Conservation (phyloP, 2,888 invertebrate species). For the Xylota sylvarum region DNA sequence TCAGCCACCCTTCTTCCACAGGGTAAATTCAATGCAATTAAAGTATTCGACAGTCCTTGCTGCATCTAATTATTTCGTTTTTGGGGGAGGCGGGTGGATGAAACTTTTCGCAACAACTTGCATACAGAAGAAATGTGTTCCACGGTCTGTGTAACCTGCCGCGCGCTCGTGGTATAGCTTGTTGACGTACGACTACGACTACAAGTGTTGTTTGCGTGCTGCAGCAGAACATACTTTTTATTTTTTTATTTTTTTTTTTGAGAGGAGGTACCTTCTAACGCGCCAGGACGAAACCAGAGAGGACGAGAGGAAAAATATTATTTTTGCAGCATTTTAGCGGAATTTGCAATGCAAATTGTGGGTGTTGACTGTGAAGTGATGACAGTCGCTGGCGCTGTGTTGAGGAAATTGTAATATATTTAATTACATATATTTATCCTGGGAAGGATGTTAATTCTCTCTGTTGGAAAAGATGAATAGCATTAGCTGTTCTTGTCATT, state of each 20-base stretch:
- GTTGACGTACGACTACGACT: slow-evolving; percentile 24
- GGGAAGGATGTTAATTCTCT: slow-evolving; percentile 61
- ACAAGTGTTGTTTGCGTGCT: slow-evolving; percentile 67
- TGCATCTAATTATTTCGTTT: slow-evolving; percentile 71
- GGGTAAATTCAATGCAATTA: slow-evolving; percentile 69
- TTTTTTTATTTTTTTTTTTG: slow-evolving; percentile 15
- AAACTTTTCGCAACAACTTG: slow-evolving; percentile 48
- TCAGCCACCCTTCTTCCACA: not conserved
- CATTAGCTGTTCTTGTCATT: slow-evolving; percentile 53
- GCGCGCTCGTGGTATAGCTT: slow-evolving; percentile 3
- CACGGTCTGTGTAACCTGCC: slow-evolving; percentile 31
- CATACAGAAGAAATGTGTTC: slow-evolving; percentile 20
- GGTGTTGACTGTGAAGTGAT: slow-evolving; percentile 63
- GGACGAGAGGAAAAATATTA: slow-evolving; percentile 52
- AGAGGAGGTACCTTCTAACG: slow-evolving; percentile 2
- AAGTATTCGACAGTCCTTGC: slow-evolving; percentile 68
- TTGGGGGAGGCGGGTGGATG: slow-evolving; percentile 1
- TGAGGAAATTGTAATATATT: slow-evolving; percentile 55
- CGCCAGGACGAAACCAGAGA: slow-evolving; percentile 1
- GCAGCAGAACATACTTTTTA: slow-evolving; percentile 54
- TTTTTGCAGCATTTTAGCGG: slow-evolving; percentile 49
- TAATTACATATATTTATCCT: slow-evolving; percentile 68
- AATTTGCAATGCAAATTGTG: slow-evolving; percentile 70
- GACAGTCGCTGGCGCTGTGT: slow-evolving; percentile 50
- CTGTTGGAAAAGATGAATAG: slow-evolving; percentile 44